Evolutionary conservation across 2,888 invertebrate species (phyloP).

Genomic region (Platypus cylindrus): DNA sequence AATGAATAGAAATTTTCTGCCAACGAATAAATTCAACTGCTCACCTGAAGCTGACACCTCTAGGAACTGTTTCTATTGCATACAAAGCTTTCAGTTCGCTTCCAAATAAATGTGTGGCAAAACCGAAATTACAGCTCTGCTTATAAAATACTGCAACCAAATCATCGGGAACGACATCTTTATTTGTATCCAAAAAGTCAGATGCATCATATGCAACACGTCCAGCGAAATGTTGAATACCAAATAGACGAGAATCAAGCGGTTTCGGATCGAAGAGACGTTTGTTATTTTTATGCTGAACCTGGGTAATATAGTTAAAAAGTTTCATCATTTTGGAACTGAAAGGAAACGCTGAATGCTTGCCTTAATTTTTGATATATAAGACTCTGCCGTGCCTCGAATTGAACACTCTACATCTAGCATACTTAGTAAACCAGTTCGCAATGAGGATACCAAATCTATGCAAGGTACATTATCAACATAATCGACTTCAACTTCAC

Average conservation of each 20-base stretch:
- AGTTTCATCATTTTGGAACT: not conserved
- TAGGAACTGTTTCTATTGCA: conserved; percentile 58
- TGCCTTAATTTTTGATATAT: conserved; percentile 65
- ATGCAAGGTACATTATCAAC: conserved; percentile 94
- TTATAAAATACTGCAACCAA: conserved; percentile 86
- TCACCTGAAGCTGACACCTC: conserved; percentile 57
- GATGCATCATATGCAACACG: conserved; percentile 79
- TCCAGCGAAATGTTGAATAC: conserved; percentile 83
- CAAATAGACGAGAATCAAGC: conserved; percentile 69
- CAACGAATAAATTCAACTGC: not conserved
- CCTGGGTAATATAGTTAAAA: conserved; percentile 6
- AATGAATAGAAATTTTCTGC: not conserved
- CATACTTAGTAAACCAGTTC: conserved; percentile 83
- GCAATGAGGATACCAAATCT: conserved; percentile 84
- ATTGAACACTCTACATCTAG: conserved; percentile 85
- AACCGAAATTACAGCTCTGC: conserved; percentile 90
- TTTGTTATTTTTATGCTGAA: conserved; percentile 69
- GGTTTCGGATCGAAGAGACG: conserved; percentile 69
- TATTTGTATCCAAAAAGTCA: conserved; percentile 82
- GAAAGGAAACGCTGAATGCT: not conserved
- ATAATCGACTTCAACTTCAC: conserved; percentile 71
- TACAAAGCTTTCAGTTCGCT: conserved; percentile 77
- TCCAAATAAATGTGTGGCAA: conserved; percentile 90
- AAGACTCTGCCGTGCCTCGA: conserved; percentile 64
- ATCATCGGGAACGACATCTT: conserved; percentile 85